Evolutionary conservation across 2,888 invertebrate genomes (phyloP), one percentile per base, ranked within the genome.

Genomic region (Ectemnius continuus): DNA sequence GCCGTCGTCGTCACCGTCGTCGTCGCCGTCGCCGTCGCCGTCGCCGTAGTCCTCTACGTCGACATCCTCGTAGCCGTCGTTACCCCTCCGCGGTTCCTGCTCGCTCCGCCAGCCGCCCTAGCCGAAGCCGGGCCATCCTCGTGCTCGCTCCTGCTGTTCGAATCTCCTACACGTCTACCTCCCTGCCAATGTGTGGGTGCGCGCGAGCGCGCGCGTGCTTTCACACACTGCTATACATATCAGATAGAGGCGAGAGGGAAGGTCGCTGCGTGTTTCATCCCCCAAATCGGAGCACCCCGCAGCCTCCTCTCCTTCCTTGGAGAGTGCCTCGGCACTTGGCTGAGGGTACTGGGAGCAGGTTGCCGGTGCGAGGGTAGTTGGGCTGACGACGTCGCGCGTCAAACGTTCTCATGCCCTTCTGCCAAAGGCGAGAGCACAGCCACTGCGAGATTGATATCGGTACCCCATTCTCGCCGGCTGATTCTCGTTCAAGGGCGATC

Each of bases 181-280:
- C 2, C 6, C 4, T 13, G 26, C 4, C 18, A 4, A 47, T 62
- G n/a, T 47, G 23, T n/a, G 48, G 14, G 46, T 6, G 8, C 46
- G 4, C 46, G 2, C 26, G 8, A 57, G 45, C 18, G 56, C 14
- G 36, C 48, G 28, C 26, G 36, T 2, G 23, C 23, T 23, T 23
- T 3, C 23, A 23, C 13, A 59, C 18, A n/a, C 16, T 11, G 6
- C 20, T 14, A 18, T 18, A 20, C 14, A 20, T 13, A 58, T n/a
- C 18, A 13, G 57, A 20, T 18, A 60, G 47, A 36, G 47, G 61
- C 58, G 26, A 67, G 47, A 13, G 47, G 28, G 58, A 14, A 45
- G 63, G 70, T 67, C 52, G 66, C 80, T 82, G 81, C 82, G 86
- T 84, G 84, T 84, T 88, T 89, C 88, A 88, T 87, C 86, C 88